A percentile compares a stretch with the other conserved stretches of the same genome.
Evolutionary conservation across 2,888 invertebrate species (phyloP).

Genomic region (Dryobota labecula): DNA sequence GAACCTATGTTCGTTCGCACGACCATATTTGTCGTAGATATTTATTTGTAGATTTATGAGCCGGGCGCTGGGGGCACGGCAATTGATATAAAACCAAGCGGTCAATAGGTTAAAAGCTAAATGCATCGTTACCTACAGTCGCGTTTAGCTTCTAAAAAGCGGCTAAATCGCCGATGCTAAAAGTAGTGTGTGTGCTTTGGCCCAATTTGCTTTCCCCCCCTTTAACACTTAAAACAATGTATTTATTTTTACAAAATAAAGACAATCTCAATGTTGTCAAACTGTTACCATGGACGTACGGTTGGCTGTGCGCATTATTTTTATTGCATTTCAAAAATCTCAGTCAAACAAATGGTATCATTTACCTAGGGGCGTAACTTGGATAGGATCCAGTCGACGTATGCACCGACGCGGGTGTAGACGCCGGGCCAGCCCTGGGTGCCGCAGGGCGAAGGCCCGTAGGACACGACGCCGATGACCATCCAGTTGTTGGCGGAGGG

Average conservation of each 20-base stretch:
- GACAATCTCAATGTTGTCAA: neutral
- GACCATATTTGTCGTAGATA: too few relatives aligned
- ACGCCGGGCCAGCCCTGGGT: constrained; percentile 92
- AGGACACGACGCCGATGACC: constrained; percentile 91
- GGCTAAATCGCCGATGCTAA: too few relatives aligned
- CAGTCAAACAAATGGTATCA: constrained; percentile 52
- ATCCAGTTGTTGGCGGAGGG: constrained; percentile 84
- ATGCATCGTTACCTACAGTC: too few relatives aligned
- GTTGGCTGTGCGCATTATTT: constrained; percentile 5
- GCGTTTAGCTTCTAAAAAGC: too few relatives aligned
- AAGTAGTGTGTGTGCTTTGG: too few relatives aligned
- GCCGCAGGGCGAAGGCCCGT: constrained; percentile 87
- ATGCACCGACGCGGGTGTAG: constrained; percentile 92
- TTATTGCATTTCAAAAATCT: constrained; percentile 31
- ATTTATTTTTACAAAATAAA: constrained; percentile 4
- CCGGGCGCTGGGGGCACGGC: too few relatives aligned
- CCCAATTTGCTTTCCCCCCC: too few relatives aligned
- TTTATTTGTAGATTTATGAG: too few relatives aligned
- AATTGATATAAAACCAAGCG: too few relatives aligned
- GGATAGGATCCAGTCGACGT: constrained; percentile 92
- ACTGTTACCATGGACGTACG: constrained; percentile 9
- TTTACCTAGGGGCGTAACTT: constrained; percentile 88
- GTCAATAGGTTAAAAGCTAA: too few relatives aligned
- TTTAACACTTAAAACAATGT: too few relatives aligned
- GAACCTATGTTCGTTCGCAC: too few relatives aligned